Conservation (phyloP, 2,888 invertebrate species). For the Nephrotoma flavescens region DNA sequence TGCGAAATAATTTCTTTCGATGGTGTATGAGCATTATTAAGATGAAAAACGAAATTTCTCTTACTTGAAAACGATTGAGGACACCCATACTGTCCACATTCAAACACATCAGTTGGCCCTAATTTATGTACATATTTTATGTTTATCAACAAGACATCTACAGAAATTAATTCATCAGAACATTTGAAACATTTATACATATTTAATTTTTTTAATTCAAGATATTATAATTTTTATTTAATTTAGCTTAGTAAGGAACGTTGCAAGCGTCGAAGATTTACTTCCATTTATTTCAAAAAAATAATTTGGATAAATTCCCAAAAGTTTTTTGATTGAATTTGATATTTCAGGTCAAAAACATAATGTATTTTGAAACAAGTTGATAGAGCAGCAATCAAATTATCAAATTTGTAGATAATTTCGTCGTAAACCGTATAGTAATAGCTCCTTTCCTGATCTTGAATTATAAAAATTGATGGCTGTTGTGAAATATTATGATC, state of each 20-base stretch:
- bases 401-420: background rate
- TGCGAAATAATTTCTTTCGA: too few relatives aligned
- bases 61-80: background rate
- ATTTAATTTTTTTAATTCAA: background rate
- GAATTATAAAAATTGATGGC: background rate
- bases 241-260: too few relatives aligned
- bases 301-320: background rate
- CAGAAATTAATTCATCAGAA: background rate
- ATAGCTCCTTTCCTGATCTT: background rate
- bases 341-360: background rate
- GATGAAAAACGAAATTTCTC: background rate
- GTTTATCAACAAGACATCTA: background rate
- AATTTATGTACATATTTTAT: background rate
- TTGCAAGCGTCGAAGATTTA: too few relatives aligned
- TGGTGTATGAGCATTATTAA: too few relatives aligned
- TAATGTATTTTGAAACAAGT: background rate
- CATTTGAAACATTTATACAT: background rate
- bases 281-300: too few relatives aligned
- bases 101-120: background rate
- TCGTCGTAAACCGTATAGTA: background rate
- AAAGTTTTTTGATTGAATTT: background rate
- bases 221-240: too few relatives aligned
- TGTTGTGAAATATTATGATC: too few relatives aligned
- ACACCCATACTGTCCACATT: background rate
- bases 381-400: background rate